Percentiles rank a stretch among this genome's conserved stretches.
phyloP scores from a whole-genome alignment of 2,888 invertebrate genomes.

The Drosophila mimetica region DNA sequence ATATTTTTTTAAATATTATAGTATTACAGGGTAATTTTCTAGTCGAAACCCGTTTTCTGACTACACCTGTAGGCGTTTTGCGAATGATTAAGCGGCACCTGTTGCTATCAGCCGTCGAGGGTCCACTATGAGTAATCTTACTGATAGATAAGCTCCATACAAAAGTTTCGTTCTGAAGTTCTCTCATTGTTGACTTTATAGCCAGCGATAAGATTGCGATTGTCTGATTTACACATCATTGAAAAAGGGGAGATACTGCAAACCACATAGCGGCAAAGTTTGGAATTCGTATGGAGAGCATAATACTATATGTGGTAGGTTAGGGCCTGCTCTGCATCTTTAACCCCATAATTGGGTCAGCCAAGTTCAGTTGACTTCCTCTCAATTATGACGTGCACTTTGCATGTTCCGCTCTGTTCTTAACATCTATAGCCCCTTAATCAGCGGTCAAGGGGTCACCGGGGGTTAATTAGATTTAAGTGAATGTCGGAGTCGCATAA shows the following conservation, averaged over 20 bases:
- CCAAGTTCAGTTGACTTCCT: constrained; percentile 67
- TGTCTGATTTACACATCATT: constrained; percentile 19
- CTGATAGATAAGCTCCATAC: constrained; percentile 59
- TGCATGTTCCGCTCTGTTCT: constrained; percentile 64
- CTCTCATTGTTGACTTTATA: constrained; percentile 57
- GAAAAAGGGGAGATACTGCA: constrained; percentile 32
- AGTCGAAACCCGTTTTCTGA: not conserved
- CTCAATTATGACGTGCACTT: constrained; percentile 57
- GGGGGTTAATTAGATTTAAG: constrained; percentile 82
- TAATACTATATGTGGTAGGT: constrained; percentile 55
- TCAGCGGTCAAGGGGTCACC: constrained; percentile 80
- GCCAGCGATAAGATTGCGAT: constrained; percentile 66
- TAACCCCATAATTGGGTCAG: constrained; percentile 64
- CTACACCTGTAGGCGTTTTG: constrained; percentile 46
- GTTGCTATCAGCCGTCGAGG: constrained; percentile 59
- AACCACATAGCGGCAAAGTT: not conserved
- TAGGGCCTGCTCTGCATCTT: constrained; percentile 65
- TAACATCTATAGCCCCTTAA: constrained; percentile 53
- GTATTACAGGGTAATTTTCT: not conserved
- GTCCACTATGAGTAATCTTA: constrained; percentile 62
- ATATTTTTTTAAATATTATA: no score
- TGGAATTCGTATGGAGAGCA: constrained; percentile 8
- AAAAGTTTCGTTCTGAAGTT: constrained; percentile 38
- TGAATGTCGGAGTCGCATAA: constrained; percentile 67
- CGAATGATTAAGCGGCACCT: constrained; percentile 72